phyloP scores from a whole-genome alignment of 2,888 invertebrate species.

The Trichopria drosophilae region DNA sequence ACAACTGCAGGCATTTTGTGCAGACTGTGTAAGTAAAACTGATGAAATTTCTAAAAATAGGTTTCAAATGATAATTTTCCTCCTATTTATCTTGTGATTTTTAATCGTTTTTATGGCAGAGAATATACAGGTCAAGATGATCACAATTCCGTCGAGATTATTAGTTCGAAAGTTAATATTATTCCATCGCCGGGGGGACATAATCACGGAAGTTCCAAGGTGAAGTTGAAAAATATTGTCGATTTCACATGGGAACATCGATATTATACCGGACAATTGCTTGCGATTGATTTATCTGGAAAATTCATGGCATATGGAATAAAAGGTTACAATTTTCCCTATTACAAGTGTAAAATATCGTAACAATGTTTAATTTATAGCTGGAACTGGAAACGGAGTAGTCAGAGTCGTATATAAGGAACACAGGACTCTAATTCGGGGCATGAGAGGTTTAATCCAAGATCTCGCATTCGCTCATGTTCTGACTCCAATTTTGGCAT shows the following conservation, averaged over 20 bases:
- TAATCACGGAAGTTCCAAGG: conserved; percentile 83
- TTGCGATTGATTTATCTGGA: conserved; percentile 84
- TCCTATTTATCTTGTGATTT: neutral
- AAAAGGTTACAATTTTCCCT: conserved; percentile 66
- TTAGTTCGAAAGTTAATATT: conserved; percentile 69
- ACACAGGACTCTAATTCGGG: conserved; percentile 79
- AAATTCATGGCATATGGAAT: conserved; percentile 88
- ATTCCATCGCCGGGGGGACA: conserved; percentile 73
- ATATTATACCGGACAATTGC: conserved; percentile 82
- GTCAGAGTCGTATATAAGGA: conserved; percentile 83
- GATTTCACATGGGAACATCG: conserved; percentile 92
- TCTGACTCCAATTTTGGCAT: conserved; percentile 78
- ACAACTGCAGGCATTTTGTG: conserved; percentile 38
- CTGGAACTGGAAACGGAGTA: conserved; percentile 65
- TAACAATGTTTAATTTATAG: conserved; percentile 32
- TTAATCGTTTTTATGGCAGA: conserved; percentile 48
- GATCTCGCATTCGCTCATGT: conserved; percentile 90
- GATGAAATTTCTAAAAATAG: neutral
- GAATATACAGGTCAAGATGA: conserved; percentile 66
- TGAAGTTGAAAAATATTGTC: conserved; percentile 86
- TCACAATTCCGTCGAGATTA: conserved; percentile 63
- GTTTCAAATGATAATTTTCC: neutral
- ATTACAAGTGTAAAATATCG: neutral
- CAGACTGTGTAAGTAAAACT: conserved; percentile 44
- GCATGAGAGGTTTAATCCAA: conserved; percentile 84